These are phyloP conservation scores for Phyllotis vaccarum DNA, from an alignment of 2,797 vertebrate genomes.

Conservation along the genomic window DNA sequence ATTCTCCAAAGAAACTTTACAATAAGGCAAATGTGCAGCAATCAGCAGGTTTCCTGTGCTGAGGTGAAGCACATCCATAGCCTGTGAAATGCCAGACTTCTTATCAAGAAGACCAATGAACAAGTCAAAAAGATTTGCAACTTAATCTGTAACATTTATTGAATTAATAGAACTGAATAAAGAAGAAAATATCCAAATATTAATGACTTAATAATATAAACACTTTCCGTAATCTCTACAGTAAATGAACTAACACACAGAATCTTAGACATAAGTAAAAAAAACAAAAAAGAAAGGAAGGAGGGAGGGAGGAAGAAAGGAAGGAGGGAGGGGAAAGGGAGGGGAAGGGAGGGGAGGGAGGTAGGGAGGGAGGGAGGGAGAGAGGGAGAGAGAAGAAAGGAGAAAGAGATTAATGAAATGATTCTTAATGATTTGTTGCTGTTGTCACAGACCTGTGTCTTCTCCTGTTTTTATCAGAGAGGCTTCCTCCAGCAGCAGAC, in stretches of 20 bases:
- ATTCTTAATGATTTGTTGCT: not conserved
- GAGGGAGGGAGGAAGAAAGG: no score
- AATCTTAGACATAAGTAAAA: not conserved
- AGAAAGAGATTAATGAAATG: not conserved
- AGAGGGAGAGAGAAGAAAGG: not conserved
- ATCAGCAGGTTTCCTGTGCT: constrained; percentile 25
- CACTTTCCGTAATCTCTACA: not conserved
- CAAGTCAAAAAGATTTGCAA: not conserved
- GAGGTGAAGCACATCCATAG: not conserved
- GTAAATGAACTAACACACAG: constrained; percentile 13
- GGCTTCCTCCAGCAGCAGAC: not conserved
- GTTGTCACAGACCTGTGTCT: not conserved
- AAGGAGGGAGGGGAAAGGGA: no score
- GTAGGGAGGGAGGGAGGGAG: no score
- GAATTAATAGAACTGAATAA: constrained; percentile 39
- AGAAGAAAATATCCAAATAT: constrained; percentile 25
- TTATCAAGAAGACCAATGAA: constrained; percentile 17
- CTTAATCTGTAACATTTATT: constrained; percentile 46
- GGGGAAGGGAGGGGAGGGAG: no score
- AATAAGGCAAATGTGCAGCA: constrained; percentile 38
- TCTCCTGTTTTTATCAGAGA: no score
- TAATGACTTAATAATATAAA: not conserved
- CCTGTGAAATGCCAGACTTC: not conserved
- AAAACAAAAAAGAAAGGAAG: no score
- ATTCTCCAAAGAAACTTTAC: not conserved